These are phyloP conservation scores for Caenorhabditis sp. DNA, from an alignment of 2,888 invertebrate species.

Conservation along the genomic window DNA sequence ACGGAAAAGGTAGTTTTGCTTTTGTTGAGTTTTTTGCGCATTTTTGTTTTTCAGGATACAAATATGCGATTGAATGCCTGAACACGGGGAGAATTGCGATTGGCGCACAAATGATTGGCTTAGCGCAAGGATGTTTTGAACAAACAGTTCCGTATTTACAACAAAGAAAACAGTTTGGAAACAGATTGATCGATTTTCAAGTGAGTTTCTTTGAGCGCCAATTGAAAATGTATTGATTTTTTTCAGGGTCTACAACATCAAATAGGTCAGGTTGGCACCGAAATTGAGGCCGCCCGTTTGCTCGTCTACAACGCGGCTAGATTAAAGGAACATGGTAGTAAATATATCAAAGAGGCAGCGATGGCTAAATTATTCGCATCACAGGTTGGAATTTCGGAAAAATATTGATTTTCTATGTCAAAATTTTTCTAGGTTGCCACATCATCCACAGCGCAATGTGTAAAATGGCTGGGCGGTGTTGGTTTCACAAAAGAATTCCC, in stretches of 20 bases:
- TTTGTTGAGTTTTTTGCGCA: too few species aligned
- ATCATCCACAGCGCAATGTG: slow-evolving; percentile 86
- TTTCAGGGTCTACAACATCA: slow-evolving; percentile 96
- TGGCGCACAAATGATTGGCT: slow-evolving; percentile 81
- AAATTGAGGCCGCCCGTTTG: slow-evolving; percentile 87
- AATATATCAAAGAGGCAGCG: slow-evolving; percentile 90
- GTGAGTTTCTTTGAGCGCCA: too few species aligned
- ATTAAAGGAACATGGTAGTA: slow-evolving; percentile 83
- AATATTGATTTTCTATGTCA: too few species aligned
- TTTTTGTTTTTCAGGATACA: slow-evolving; percentile 80
- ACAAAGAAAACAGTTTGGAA: slow-evolving; percentile 92
- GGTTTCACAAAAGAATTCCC: slow-evolving; percentile 95
- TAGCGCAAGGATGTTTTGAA: slow-evolving; percentile 92
- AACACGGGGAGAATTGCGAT: slow-evolving; percentile 83
- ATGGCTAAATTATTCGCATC: slow-evolving; percentile 86
- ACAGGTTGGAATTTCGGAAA: too few species aligned
- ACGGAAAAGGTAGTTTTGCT: slow-evolving; percentile 63
- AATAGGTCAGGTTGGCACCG: slow-evolving; percentile 85
- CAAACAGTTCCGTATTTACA: slow-evolving; percentile 92
- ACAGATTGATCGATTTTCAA: slow-evolving; percentile 88
- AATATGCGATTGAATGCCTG: slow-evolving; percentile 91
- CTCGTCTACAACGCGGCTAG: slow-evolving; percentile 94
- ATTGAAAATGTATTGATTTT: too few species aligned
- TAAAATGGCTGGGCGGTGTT: slow-evolving; percentile 97
- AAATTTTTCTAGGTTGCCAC: too few species aligned